Evolutionary conservation across 2,797 vertebrate species (phyloP), one percentile per base, ranked within the genome.

Genomic region (Rhabdomys pumilio): DNA sequence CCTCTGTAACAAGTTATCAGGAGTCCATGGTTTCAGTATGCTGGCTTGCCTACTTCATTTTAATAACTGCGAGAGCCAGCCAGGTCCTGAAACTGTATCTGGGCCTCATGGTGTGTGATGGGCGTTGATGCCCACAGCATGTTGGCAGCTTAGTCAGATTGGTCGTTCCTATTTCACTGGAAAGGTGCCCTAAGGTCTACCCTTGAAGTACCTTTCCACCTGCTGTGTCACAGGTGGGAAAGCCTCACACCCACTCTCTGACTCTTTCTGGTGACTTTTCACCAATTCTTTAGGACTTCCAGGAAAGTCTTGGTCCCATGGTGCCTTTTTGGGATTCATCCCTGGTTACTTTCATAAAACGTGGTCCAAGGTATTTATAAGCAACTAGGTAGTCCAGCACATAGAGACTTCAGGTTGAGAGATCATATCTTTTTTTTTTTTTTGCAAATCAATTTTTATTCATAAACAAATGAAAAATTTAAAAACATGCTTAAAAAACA

Each of bases 331-430:
- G 31, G 12, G 31, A 6, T 88, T 90, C 4, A 44, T 9, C 3
- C 14, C 24, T 55, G 14, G 38, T 80, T 69, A 26, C 34, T 41
- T 77, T 90, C 29, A 29, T 6, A 41, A 19, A 38, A 14, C 19
- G 5, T n/a, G 13, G 19, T 8, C 6, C 10, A 24, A 17, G 0
- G 9, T 31, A 15, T 61, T 92, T 38, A 55, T 26, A 55, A 7
- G 29, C 47, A 53, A 26, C 0, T 2, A 41, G 12, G 0, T 38
- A 20, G 34, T 6, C 26, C 17, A 38, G n/a, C 38, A 12, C 8
- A 73, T 10, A 65, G 7, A 38, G 44, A 26, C 76, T 24, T 47
- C 11, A 17, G 44, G 1, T n/a, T n/a, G 67, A 72, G 67, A 38
- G 34, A 38, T 7, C 44, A 44, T 44, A 44, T 6, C 44, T 44